Evolutionary conservation across 2,113 vertebrate species (phyloP).

Genomic region (Cichladusa arquata): DNA sequence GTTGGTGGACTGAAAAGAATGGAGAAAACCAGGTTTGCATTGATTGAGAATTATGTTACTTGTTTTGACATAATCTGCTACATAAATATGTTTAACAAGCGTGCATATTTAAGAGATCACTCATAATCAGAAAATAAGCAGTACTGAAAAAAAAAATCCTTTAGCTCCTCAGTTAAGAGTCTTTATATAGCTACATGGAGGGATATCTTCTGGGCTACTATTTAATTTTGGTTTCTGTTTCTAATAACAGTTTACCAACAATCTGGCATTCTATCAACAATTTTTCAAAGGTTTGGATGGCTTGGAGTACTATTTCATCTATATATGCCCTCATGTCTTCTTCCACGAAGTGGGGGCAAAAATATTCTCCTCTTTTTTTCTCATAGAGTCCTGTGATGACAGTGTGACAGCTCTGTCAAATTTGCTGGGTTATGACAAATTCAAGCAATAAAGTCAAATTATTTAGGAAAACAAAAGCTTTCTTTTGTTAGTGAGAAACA

Average conservation of each 20-base stretch:
- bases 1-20: not conserved
- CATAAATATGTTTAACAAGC: not conserved
- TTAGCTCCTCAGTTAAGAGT: not conserved
- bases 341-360: not conserved
- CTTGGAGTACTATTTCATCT: not conserved
- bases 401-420: not conserved
- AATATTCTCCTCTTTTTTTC: not conserved
- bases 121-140: not conserved
- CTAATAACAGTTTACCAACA: not conserved
- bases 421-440: not conserved
- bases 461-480: not conserved
- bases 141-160: not conserved
- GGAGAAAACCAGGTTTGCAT: not conserved
- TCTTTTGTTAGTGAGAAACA: not conserved
- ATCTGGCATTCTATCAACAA: not conserved
- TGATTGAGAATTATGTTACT: not conserved
- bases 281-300: not conserved
- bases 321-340: not conserved
- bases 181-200: not conserved
- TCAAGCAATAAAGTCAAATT: not conserved
- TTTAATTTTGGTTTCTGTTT: not conserved
- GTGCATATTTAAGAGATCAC: not conserved
- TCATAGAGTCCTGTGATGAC: not conserved
- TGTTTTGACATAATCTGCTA: not conserved
- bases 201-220: not conserved